A percentile compares a stretch with the other conserved stretches of the same genome.
Evolutionary conservation across 1,140 invertebrate species (phyloP).

Genomic region (Orchestia grillus): DNA sequence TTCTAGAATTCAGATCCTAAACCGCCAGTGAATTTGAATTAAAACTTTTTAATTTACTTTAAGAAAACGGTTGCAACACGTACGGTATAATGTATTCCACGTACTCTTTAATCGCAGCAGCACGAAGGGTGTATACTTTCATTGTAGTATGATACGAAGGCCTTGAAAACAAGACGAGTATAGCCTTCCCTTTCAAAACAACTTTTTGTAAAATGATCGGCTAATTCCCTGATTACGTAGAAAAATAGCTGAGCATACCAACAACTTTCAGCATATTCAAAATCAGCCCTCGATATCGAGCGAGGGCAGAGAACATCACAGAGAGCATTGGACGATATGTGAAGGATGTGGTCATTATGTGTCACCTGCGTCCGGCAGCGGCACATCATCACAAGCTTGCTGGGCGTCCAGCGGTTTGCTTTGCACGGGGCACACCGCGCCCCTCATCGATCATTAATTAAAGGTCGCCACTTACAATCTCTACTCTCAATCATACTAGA

Average conservation of each 20-base stretch:
- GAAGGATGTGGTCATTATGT: background rate
- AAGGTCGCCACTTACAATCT: background rate
- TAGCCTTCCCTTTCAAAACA: no score
- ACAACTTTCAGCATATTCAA: background rate
- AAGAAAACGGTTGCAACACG: no score
- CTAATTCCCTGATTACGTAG: background rate
- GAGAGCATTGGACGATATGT: background rate
- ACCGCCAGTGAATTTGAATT: no score
- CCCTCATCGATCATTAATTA: background rate
- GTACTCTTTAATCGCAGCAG: no score
- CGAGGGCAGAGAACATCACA: background rate
- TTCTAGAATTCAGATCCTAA: no score
- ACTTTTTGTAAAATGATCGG: background rate
- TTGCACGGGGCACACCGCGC: background rate
- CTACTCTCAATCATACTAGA: background rate
- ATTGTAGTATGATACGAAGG: no score
- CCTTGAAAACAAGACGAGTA: no score
- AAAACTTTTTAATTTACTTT: no score
- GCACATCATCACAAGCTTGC: background rate
- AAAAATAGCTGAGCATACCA: background rate
- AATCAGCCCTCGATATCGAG: background rate
- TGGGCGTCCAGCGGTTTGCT: background rate
- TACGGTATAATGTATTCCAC: no score
- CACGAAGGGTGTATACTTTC: no score
- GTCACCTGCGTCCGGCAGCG: background rate